Evolutionary conservation across 2,113 vertebrate species (phyloP).

Genomic region (Nesoenas mayeri): DNA sequence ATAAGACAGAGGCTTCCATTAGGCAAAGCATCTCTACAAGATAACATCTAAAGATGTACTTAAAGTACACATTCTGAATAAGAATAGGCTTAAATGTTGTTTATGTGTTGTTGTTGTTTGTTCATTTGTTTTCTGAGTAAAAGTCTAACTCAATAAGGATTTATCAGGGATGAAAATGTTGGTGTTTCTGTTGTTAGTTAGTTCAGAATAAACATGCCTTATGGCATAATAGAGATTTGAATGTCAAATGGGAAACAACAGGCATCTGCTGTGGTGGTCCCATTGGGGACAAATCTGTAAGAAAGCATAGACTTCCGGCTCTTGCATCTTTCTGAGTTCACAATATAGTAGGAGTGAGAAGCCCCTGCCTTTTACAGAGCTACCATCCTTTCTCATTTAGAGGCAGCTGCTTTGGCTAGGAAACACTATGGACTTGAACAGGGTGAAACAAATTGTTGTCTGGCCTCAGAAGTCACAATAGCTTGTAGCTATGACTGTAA

Average conservation of each 20-base stretch:
- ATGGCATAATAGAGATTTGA: background rate
- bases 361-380: background rate
- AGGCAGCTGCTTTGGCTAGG: background rate
- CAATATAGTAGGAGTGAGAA: background rate
- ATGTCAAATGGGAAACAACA: background rate
- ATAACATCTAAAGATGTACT: background rate
- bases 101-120: background rate
- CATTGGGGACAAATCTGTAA: background rate
- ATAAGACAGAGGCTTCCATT: background rate
- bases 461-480: background rate
- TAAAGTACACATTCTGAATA: background rate
- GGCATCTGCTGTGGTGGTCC: background rate
- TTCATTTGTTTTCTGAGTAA: background rate
- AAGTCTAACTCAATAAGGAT: background rate
- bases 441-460: background rate
- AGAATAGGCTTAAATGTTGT: background rate
- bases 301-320: background rate
- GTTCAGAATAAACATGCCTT: background rate
- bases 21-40: background rate
- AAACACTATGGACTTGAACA: background rate
- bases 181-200: background rate
- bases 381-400: background rate
- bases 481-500: background rate
- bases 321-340: background rate
- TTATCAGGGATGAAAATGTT: background rate